Conservation (phyloP, 2,888 invertebrate genomes). For the Melanostoma mellinum region DNA sequence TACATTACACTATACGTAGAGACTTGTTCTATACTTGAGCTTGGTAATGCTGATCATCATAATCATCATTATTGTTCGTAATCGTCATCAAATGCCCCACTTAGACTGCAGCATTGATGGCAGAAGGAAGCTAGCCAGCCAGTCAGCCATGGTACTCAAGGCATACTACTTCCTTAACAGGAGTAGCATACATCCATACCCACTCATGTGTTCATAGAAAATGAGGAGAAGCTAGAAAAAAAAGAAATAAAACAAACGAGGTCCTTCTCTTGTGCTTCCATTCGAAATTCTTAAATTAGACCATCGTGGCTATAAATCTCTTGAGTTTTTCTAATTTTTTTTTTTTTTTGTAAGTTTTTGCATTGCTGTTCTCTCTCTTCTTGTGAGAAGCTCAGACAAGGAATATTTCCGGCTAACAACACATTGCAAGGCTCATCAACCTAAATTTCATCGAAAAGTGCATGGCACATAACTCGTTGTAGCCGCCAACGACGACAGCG, state of each 20-base stretch:
- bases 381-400: conserved; percentile 64
- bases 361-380: conserved; percentile 1
- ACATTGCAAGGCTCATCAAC: conserved; percentile 66
- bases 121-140: conserved; percentile 21
- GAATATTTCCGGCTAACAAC: conserved; percentile 69
- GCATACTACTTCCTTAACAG: conserved; percentile 43
- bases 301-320: conserved; percentile 69
- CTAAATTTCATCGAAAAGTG: conserved; percentile 66
- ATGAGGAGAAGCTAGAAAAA: not conserved
- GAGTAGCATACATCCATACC: not conserved
- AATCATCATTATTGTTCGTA: conserved; percentile 24
- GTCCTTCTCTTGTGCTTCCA: conserved; percentile 47
- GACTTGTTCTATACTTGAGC: conserved; percentile 3
- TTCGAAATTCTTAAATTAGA: conserved; percentile 67
- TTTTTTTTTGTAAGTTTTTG: conserved; percentile 9
- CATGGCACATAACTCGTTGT: conserved; percentile 40
- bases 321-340: conserved; percentile 1
- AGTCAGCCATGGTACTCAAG: conserved; percentile 38
- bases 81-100: conserved; percentile 49
- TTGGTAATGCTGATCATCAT: conserved; percentile 57
- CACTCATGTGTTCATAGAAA: conserved; percentile 9
- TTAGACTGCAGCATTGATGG: conserved; percentile 41
- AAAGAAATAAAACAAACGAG: too few relatives aligned
- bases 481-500: conserved; percentile 20
- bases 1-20: not conserved